Conservation (phyloP, 1,140 invertebrate species). For the Microvelia longipes region DNA sequence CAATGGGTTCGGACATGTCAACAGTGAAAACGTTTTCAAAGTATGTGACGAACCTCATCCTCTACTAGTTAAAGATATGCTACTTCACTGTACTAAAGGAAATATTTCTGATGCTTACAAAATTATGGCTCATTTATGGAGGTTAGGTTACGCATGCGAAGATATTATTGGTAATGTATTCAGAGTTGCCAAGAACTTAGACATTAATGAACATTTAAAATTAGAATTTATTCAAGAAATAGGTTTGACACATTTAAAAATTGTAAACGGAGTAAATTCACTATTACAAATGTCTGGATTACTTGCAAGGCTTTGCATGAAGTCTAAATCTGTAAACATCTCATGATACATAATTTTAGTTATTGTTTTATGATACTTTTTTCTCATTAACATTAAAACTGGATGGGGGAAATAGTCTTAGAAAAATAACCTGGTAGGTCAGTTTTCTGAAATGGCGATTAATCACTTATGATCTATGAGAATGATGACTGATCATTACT, state of each 20-base stretch:
- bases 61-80: constrained; percentile 78
- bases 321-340: neutral
- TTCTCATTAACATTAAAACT: too few species aligned
- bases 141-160: constrained; percentile 85
- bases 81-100: constrained; percentile 63
- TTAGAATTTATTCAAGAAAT: constrained; percentile 87
- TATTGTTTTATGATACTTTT: neutral
- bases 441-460: too few species aligned
- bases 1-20: constrained; percentile 86
- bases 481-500: too few species aligned
- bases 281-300: constrained; percentile 80
- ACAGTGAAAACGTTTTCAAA: constrained; percentile 95
- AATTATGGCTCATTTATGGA: constrained; percentile 75
- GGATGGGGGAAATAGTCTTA: too few species aligned
- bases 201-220: constrained; percentile 64
- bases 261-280: constrained; percentile 74
- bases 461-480: too few species aligned
- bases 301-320: constrained; percentile 59
- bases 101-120: constrained; percentile 80
- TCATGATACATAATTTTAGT: neutral
- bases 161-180: constrained; percentile 94
- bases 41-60: constrained; percentile 99
- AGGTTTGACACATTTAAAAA: constrained; percentile 76
- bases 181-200: constrained; percentile 75
- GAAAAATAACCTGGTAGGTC: too few species aligned